phyloP scores from a whole-genome alignment of 2,888 invertebrate genomes.

The Drosophila prolongata region DNA sequence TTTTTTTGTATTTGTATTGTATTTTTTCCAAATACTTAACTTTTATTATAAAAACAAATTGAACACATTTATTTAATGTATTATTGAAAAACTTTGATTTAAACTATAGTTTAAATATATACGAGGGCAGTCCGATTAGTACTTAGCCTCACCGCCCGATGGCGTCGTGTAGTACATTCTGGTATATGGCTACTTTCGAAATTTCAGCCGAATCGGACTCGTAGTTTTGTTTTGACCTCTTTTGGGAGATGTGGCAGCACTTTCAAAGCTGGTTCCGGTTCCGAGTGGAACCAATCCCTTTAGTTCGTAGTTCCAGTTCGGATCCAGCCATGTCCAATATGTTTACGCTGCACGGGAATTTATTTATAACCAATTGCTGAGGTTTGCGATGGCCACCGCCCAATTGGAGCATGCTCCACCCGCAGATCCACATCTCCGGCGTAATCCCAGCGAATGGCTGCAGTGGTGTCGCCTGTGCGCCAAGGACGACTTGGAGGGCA shows the following conservation, averaged over 20 bases:
- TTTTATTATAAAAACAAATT: too few relatives aligned
- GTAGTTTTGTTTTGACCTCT: too few relatives aligned
- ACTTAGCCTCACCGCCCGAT: too few relatives aligned
- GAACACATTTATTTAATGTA: too few relatives aligned
- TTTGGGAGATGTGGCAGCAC: not conserved
- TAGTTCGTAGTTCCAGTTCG: constrained; percentile 16
- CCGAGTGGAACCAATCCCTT: not conserved
- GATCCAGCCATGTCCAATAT: constrained; percentile 20
- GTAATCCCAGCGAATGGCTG: constrained; percentile 55
- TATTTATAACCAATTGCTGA: constrained; percentile 32
- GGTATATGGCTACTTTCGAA: too few relatives aligned
- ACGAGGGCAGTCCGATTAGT: too few relatives aligned
- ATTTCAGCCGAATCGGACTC: too few relatives aligned
- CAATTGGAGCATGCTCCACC: constrained; percentile 13
- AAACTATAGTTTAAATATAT: too few relatives aligned
- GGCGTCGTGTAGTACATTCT: too few relatives aligned
- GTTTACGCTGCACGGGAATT: constrained; percentile 31
- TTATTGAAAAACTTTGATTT: too few relatives aligned
- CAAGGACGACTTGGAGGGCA: constrained; percentile 67
- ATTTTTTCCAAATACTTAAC: too few relatives aligned
- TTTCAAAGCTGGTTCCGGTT: not conserved
- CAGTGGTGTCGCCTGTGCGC: constrained; percentile 80
- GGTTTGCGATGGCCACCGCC: constrained; percentile 22
- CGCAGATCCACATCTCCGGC: not conserved
- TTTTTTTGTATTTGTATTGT: too few relatives aligned